These are phyloP conservation scores for Geococcyx californianus DNA, from an alignment of 2,113 vertebrate genomes.

Conservation along the genomic window DNA sequence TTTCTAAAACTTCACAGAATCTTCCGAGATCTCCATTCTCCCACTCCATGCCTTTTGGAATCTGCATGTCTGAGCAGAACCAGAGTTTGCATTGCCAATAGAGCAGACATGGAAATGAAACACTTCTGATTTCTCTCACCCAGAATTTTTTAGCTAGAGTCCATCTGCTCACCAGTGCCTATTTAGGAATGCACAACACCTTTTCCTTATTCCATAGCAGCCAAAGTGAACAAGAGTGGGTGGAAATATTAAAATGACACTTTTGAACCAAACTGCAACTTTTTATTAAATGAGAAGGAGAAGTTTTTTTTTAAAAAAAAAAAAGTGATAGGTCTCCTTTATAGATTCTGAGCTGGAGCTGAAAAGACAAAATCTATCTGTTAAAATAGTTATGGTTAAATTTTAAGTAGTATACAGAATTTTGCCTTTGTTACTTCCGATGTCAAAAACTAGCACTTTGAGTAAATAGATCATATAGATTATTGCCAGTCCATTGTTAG, in stretches of 20 bases:
- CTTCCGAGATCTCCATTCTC: slow-evolving; percentile 25
- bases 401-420: neutral
- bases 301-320: neutral
- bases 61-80: neutral
- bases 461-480: neutral
- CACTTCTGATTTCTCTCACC: slow-evolving; percentile 61
- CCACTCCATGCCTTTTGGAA: slow-evolving; percentile 9
- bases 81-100: slow-evolving; percentile 50
- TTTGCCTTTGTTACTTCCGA: neutral
- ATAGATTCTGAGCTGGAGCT: neutral
- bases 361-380: neutral
- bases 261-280: slow-evolving; percentile 50
- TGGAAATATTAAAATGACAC: slow-evolving; percentile 66
- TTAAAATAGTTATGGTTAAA: neutral
- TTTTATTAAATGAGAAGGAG: slow-evolving; percentile 39
- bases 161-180: slow-evolving; percentile 66
- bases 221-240: slow-evolving; percentile 60
- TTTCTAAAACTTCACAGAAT: slow-evolving; percentile 32
- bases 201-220: slow-evolving; percentile 54
- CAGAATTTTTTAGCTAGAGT: slow-evolving; percentile 62
- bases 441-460: neutral
- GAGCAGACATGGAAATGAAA: slow-evolving; percentile 58
- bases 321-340: neutral
- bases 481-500: neutral
- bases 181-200: slow-evolving; percentile 66